These are phyloP conservation scores for Chondrilla cf. caribensis DNA, from an alignment of 37 sponge, comb jelly and placozoan genomes.

Conservation along the genomic window DNA sequence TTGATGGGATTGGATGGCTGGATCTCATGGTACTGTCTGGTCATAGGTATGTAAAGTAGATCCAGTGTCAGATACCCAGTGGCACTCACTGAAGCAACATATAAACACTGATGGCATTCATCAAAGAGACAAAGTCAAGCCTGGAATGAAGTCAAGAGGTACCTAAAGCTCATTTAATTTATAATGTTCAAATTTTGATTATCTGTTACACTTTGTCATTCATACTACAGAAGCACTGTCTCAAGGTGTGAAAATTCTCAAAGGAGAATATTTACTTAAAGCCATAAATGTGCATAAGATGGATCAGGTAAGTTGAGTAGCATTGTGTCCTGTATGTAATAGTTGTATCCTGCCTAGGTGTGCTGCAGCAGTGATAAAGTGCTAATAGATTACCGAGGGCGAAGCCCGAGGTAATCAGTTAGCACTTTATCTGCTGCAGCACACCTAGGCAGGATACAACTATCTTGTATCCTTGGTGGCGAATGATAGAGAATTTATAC, in stretches of 20 bases:
- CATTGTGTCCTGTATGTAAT: neutral
- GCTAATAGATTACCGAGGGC: no score
- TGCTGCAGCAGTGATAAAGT: no score
- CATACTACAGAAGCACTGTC: slow-evolving; percentile 64
- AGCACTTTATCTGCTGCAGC: no score
- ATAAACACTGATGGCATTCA: slow-evolving; percentile 87
- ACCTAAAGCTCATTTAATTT: neutral
- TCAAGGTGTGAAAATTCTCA: slow-evolving; percentile 88
- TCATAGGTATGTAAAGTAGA: slow-evolving; percentile 70
- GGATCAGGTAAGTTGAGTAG: slow-evolving; percentile 52
- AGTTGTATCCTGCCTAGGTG: no score
- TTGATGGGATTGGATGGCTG: neutral
- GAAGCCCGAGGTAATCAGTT: no score
- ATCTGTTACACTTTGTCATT: neutral
- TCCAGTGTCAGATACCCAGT: slow-evolving; percentile 72
- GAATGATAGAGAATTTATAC: no score
- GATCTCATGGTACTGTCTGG: neutral
- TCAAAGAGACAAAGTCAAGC: slow-evolving; percentile 42
- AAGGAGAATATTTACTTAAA: slow-evolving; percentile 79
- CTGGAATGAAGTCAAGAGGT: slow-evolving; percentile 28
- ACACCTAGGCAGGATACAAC: no score
- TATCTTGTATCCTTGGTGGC: no score
- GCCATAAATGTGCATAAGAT: slow-evolving; percentile 87
- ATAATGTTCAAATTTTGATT: neutral
- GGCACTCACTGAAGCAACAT: slow-evolving; percentile 54